Evolutionary conservation across 1,140 invertebrate species (phyloP).

Genomic region (Choristoneura fumiferana): DNA sequence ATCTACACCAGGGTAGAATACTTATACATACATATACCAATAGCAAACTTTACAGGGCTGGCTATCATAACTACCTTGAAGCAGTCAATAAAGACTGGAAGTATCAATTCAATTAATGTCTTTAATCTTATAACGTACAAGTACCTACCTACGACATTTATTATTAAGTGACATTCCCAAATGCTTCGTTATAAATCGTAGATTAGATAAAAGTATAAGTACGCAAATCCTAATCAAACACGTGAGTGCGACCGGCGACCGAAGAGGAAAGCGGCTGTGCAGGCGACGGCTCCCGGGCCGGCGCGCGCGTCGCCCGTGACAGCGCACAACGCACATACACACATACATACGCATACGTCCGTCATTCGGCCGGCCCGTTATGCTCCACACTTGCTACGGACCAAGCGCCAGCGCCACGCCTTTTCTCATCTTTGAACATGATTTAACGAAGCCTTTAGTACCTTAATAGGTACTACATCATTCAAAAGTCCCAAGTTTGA

Average conservation of each 20-base stretch:
- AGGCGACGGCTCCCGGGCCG: not conserved
- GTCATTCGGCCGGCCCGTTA: conserved; percentile 2
- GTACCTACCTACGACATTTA: conserved; percentile 11
- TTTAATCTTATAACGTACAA: not conserved
- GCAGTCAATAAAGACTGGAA: too few species aligned
- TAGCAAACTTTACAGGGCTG: too few species aligned
- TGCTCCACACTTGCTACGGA: not conserved
- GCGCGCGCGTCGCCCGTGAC: not conserved
- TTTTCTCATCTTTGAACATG: too few species aligned
- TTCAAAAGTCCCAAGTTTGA: too few species aligned
- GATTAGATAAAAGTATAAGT: not conserved
- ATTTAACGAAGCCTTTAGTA: too few species aligned
- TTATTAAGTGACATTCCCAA: conserved; percentile 6
- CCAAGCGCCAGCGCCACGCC: too few species aligned
- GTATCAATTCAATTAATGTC: too few species aligned
- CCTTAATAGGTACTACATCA: too few species aligned
- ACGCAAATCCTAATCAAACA: not conserved
- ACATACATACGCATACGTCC: not conserved
- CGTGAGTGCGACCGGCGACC: not conserved
- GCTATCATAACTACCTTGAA: too few species aligned
- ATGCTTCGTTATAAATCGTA: not conserved
- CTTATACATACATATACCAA: too few species aligned
- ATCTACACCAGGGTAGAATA: too few species aligned
- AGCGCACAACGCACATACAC: too few species aligned
- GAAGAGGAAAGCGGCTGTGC: not conserved